phyloP scores from a whole-genome alignment of 1,140 invertebrate species.

The Lysiphlebus fabarum region DNA sequence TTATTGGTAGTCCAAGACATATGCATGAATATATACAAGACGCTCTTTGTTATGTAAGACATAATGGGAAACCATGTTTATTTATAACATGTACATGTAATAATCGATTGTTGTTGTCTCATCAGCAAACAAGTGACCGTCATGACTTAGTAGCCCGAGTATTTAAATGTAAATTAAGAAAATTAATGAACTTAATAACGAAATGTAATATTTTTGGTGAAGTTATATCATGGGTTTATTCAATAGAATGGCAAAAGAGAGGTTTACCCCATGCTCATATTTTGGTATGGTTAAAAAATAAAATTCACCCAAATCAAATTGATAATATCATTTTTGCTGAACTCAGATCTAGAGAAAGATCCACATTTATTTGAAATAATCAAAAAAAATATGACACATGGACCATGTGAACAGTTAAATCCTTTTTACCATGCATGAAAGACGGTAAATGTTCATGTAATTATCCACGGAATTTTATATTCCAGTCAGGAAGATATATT shows the following conservation, averaged over 20 bases:
- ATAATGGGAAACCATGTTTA: slow-evolving; percentile 45
- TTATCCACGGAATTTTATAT: slow-evolving; percentile 43
- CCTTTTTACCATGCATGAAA: slow-evolving; percentile 52
- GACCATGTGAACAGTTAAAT: slow-evolving; percentile 55
- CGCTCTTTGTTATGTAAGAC: slow-evolving; percentile 47
- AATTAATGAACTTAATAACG: slow-evolving; percentile 34
- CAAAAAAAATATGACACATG: slow-evolving; percentile 56
- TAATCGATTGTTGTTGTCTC: slow-evolving; percentile 41
- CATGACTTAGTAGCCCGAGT: slow-evolving; percentile 49
- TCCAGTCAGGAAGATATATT: slow-evolving; percentile 49
- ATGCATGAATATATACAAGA: slow-evolving; percentile 53
- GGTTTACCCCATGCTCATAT: slow-evolving; percentile 48
- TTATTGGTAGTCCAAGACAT: slow-evolving; percentile 43
- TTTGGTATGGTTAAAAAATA: slow-evolving; percentile 49
- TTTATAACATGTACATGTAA: slow-evolving; percentile 46
- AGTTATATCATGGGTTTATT: slow-evolving; percentile 47
- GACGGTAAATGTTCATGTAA: slow-evolving; percentile 52
- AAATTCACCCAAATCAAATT: slow-evolving; percentile 30
- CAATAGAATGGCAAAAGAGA: slow-evolving; percentile 55
- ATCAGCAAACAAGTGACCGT: slow-evolving; percentile 34
- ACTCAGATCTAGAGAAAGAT: slow-evolving; percentile 51
- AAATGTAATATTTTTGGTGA: slow-evolving; percentile 40
- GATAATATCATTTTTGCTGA: slow-evolving; percentile 53
- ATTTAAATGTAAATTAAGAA: slow-evolving; percentile 43
- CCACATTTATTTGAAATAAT: slow-evolving; percentile 46